These are phyloP conservation scores for Phyllotis vaccarum DNA, from an alignment of 2,797 vertebrate species.

Conservation along the genomic window DNA sequence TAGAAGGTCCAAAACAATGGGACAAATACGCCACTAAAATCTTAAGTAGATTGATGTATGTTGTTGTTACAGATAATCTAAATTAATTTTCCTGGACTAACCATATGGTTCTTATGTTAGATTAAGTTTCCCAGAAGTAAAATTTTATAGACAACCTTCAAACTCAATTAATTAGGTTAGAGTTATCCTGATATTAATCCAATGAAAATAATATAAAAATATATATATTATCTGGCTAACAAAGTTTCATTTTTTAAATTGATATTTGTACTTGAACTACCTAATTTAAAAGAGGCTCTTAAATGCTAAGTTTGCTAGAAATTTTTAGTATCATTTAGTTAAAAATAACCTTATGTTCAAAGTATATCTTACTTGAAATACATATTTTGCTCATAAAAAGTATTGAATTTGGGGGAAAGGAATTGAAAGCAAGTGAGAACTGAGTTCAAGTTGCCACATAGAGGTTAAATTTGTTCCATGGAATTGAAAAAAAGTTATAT, in stretches of 20 bases:
- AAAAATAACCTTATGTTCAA: background rate
- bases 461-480: background rate
- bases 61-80: background rate
- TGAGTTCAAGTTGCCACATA: background rate
- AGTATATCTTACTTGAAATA: constrained; percentile 3
- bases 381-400: background rate
- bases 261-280: background rate
- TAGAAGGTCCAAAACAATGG: background rate
- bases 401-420: background rate
- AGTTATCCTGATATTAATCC: background rate
- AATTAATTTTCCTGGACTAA: constrained; percentile 39
- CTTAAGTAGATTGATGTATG: background rate
- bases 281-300: background rate
- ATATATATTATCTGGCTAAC: background rate
- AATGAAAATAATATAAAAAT: background rate
- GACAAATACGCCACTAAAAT: background rate
- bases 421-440: background rate
- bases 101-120: background rate
- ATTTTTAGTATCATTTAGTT: constrained; percentile 1
- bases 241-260: background rate
- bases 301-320: background rate
- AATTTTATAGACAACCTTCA: background rate
- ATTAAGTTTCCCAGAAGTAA: constrained; percentile 31
- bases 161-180: background rate
- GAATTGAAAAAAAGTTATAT: background rate